Evolutionary conservation across 2,888 invertebrate species (phyloP).

Genomic region (Noctua janthe): DNA sequence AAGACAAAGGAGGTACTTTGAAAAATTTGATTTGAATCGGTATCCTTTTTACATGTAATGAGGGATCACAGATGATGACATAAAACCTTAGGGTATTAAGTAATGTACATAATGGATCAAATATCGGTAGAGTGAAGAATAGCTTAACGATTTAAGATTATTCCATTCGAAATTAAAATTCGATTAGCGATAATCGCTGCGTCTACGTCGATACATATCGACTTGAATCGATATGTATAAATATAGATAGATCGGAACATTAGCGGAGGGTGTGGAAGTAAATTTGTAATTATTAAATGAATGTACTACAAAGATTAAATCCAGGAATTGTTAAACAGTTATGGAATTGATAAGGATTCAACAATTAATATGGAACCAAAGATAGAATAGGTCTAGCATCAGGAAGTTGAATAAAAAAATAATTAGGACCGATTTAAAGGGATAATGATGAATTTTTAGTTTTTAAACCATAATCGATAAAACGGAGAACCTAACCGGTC

Average conservation of each 20-base stretch:
- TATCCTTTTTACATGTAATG: conserved; percentile 82
- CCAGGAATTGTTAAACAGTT: conserved; percentile 84
- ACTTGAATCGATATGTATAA: conserved; percentile 58
- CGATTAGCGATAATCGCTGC: conserved; percentile 55
- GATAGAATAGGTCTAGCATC: conserved; percentile 72
- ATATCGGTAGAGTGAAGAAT: conserved; percentile 77
- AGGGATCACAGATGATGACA: conserved; percentile 84
- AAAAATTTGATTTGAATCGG: conserved; percentile 67
- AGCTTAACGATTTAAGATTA: conserved; percentile 68
- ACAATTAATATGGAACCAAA: conserved; percentile 86
- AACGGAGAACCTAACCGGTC: conserved; percentile 43
- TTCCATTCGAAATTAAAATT: conserved; percentile 62
- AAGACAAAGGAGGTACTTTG: conserved; percentile 33
- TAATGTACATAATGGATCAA: conserved; percentile 85
- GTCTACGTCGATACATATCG: conserved; percentile 58
- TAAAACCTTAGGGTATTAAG: conserved; percentile 79
- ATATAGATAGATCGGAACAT: conserved; percentile 52
- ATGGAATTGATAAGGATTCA: conserved; percentile 85
- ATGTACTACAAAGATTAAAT: conserved; percentile 66
- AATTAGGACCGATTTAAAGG: conserved; percentile 57
- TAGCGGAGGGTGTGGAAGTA: conserved; percentile 54
- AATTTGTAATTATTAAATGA: conserved; percentile 61
- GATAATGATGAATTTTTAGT: conserved; percentile 52
- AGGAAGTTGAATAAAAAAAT: conserved; percentile 55
- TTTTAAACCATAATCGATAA: conserved; percentile 47